Base-by-base conservation (phyloP, 35 echinoderm and acorn worm genomes). In the Apostichopus californicus region DNA sequence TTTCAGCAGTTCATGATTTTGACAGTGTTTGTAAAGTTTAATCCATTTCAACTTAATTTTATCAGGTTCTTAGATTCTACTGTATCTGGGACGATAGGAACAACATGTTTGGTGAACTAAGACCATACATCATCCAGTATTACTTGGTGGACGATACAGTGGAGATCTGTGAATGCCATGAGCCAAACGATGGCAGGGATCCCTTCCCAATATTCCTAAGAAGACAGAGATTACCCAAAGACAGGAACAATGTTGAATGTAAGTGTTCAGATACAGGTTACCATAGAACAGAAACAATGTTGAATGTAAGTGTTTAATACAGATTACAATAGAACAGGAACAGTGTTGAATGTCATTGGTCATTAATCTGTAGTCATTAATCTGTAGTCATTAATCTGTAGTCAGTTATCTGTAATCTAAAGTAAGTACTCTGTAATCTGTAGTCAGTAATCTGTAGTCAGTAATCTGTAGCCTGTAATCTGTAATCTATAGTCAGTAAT, bases 111-210 rank as follows among this genome's bases (percentile, higher is more conserved):
- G 97, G 97, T 93, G 97, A 96, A 65, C 78, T 95, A 75, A 87
- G 95, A 5, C 97, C 97, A 0, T 95, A 94, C 93, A 96, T 99
- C 89, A 96, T 99, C 28, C 97, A 99, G 90, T 99, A 96, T 78
- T 99, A 99, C 90, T 89, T 99, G 22, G 97, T 99, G 0, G 95
- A 99, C 83, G 97, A 96, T 56, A 96, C 97, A 8, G 97, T 99
- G 0, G 97, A 99, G 85, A 93, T 99, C 0, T 90, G 97, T 14
- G 97, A 99, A 71, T 95, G 94, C 9, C 97, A 99, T 17, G 95
- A 96, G 77, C 93, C 97, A 87, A 99, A 99, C 25, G 95, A 96
- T 63, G 97, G 97, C 5, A 94, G 93, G 15, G 97, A 99, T 86
- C 97, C 97, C 7, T 99, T 99, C 92, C 97, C 95, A 10, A 83